Conservation (phyloP, 2,888 invertebrate genomes). For the Eupsilia transversa region DNA sequence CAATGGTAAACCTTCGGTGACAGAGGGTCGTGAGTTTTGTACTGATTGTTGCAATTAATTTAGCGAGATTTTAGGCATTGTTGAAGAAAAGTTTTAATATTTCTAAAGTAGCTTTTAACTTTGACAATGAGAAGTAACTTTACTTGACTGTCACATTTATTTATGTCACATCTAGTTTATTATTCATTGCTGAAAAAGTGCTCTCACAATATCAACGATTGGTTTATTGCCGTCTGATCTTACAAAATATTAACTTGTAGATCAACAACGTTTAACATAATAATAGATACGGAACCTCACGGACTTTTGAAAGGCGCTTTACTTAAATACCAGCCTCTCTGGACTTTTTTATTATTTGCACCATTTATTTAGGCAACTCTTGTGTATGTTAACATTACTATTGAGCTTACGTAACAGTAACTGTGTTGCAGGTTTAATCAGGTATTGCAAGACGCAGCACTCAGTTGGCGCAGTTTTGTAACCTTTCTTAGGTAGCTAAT, state of each 20-base stretch:
- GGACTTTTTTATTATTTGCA: slow-evolving; percentile 42
- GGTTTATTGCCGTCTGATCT: too few species aligned
- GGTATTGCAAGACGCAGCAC: slow-evolving; percentile 54
- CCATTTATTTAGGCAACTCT: slow-evolving; percentile 56
- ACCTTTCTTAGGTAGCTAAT: slow-evolving; percentile 49
- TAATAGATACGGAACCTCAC: slow-evolving; percentile 37
- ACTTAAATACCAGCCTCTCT: slow-evolving; percentile 2
- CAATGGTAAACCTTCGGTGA: slow-evolving; percentile 54
- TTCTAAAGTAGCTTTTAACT: background rate
- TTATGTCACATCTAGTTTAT: background rate
- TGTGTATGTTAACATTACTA: slow-evolving; percentile 53
- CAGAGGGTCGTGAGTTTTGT: slow-evolving; percentile 43
- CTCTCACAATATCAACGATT: background rate
- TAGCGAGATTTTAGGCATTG: background rate
- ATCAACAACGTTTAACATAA: background rate
- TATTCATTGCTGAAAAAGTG: too few species aligned
- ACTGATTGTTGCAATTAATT: slow-evolving; percentile 6
- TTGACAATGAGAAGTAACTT: background rate
- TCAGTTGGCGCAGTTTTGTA: slow-evolving; percentile 51
- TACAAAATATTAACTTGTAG: background rate
- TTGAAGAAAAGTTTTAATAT: background rate
- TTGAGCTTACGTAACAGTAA: slow-evolving; percentile 43
- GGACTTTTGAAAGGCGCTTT: slow-evolving; percentile 24
- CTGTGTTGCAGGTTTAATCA: slow-evolving; percentile 52
- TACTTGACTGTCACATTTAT: background rate